Percentiles rank a stretch among this genome's conserved stretches.
These are phyloP conservation scores for Chrysoperla carnea DNA, from an alignment of 1,140 invertebrate species.

Conservation along the genomic window DNA sequence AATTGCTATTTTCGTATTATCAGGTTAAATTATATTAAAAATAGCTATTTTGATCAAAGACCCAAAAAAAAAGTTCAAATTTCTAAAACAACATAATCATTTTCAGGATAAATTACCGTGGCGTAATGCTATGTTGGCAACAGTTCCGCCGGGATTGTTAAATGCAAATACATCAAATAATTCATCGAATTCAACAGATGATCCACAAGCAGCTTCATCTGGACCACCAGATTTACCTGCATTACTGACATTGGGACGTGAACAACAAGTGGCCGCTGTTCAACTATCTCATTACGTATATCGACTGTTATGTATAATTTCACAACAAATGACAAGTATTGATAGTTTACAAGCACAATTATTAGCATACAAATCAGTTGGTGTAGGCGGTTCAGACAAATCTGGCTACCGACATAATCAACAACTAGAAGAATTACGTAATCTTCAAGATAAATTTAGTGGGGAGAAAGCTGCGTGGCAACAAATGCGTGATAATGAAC, in stretches of 20 bases:
- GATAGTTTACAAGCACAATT: slow-evolving; percentile 52
- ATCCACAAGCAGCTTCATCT: slow-evolving; percentile 7
- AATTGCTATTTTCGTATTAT: too few relatives aligned
- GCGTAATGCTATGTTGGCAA: slow-evolving; percentile 24
- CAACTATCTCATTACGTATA: slow-evolving; percentile 67
- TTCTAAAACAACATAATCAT: slow-evolving; percentile 1
- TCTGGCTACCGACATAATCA: slow-evolving; percentile 45
- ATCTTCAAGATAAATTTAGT: slow-evolving; percentile 55
- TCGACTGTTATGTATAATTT: slow-evolving; percentile 64
- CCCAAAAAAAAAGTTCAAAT: too few relatives aligned
- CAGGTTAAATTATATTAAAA: too few relatives aligned
- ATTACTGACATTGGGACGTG: slow-evolving; percentile 28
- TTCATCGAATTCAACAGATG: slow-evolving; percentile 3
- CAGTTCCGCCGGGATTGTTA: slow-evolving; percentile 12
- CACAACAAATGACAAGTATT: slow-evolving; percentile 70
- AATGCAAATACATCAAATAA: slow-evolving; percentile 14
- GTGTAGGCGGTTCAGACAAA: slow-evolving; percentile 24
- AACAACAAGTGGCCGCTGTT: slow-evolving; percentile 51
- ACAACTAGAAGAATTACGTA: slow-evolving; percentile 52
- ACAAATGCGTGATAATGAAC: slow-evolving; percentile 37
- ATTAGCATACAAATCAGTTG: slow-evolving; percentile 25
- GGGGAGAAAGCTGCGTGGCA: slow-evolving; percentile 66
- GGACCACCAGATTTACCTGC: slow-evolving; percentile 18
- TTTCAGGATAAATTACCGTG: slow-evolving; percentile 29
- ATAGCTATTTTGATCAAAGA: too few relatives aligned